Base-by-base conservation (phyloP, 1,140 invertebrate genomes). In the Cotesia chilonis region DNA sequence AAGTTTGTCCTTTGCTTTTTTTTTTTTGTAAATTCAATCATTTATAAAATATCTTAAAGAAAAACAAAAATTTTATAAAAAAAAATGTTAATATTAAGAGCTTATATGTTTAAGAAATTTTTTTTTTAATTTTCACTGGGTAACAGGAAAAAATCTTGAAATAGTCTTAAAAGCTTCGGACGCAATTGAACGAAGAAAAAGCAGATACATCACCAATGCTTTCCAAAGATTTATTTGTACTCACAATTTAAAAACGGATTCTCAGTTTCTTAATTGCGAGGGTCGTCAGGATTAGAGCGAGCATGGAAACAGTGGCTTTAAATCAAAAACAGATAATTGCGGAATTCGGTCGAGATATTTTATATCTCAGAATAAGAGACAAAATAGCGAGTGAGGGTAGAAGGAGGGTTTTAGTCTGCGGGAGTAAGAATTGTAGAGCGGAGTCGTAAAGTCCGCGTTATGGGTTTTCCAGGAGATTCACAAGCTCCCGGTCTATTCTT, bases 281-380 rank as follows among this genome's bases (percentile, higher is more conserved):
- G 41, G 41, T 47, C 6, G 57, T 76, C 20, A 37, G 28, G 14
- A 14, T 4, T 54, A 9, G 20, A 14, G 28, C 17, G 63, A 71
- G 41, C 63, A 72, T 66, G 28, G 70, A 60, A 72, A 67, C 64
- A 72, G 64, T 41, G 64, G 54, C 38, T 60, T 72, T 72, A 67
- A 72, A 72, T 72, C 70, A 72, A 72, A 72, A 51, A 72, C 70
- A 72, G 64, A 72, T 72, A 72, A 72, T 72, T 72, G 64, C 35
- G 70, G 70, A 47, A 51, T 36, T 35, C 41, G n/a, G 20, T 36
- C 20, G 68, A 61, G 41, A 61, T 60, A 28, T 60, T 70, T 61
- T 37, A 36, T 37, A n/a, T 36, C 7, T 67, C 4, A 60, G 7
- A 38, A 37, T 28, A 10, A 36, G 47, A 41, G 14, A 60, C 35